A percentile compares a stretch with the other conserved stretches of the same genome.
These are phyloP conservation scores for Phenganax subtilis DNA, from an alignment of 92 coral and sea anemone genomes.

Conservation along the genomic window DNA sequence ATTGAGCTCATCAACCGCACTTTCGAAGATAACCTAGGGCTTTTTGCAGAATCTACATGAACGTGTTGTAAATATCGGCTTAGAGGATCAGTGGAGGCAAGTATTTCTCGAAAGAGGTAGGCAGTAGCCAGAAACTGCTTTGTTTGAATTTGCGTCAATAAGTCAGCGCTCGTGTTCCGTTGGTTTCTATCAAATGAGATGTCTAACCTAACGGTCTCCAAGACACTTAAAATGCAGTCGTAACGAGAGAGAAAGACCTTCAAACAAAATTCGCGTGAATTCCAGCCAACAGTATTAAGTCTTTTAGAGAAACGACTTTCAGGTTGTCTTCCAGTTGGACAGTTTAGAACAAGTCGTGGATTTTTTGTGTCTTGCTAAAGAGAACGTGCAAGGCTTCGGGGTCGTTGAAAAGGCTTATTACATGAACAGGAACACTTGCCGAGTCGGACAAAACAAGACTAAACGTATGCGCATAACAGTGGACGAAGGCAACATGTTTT, in stretches of 20 bases:
- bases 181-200: neutral
- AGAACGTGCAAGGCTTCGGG: conserved; percentile 33
- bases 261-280: neutral
- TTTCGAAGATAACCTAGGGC: neutral
- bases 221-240: neutral
- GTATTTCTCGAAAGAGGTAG: neutral
- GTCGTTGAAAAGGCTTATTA: conserved; percentile 30
- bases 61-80: neutral
- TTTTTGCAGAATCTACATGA: neutral
- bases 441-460: conserved; percentile 36
- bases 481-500: conserved; percentile 32
- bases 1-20: neutral
- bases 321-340: conserved; percentile 6
- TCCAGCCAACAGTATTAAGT: conserved; percentile 7
- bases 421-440: conserved; percentile 31
- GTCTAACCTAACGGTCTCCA: neutral
- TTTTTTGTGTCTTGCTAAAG: conserved; percentile 25
- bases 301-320: conserved; percentile 28
- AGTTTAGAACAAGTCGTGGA: conserved; percentile 31
- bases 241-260: neutral
- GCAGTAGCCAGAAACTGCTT: neutral
- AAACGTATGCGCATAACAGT: conserved; percentile 29
- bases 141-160: neutral
- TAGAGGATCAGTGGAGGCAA: neutral
- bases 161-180: neutral